Base-by-base conservation (phyloP, 2,888 invertebrate genomes). In the Euzophera pinguis region DNA sequence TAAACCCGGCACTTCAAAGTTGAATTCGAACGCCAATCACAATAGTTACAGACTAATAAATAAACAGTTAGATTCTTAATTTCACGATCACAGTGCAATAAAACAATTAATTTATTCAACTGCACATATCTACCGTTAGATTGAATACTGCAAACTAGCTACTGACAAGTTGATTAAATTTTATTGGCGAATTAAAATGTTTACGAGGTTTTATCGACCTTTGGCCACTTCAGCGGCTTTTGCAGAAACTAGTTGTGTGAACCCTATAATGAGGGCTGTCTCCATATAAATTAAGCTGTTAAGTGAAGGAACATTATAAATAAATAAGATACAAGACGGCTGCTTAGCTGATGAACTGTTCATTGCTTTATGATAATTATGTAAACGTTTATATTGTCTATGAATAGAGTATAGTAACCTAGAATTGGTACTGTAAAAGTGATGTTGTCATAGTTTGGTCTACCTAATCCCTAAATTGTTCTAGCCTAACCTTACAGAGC, bases 61-160 rank as follows among this genome's bases (percentile, higher is more conserved):
- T 38, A 38, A 13, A 13, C 12, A 14, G 14, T 14, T 38, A 3
- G 12, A 38, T 38, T 38, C 2, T 32, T 7, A 6, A 38, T 17
- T 69, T 69, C 67, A 54, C 8, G 8, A 6, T 29, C 29, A 17
- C 10, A 41, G 17, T 41, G 27, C 29, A 43, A 43, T 43, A 43
- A 43, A 29, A 43, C 13, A 13, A 43, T 29, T 43, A 17, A 43
- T 43, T 29, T 43, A 43, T 29, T 29, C 43, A 29, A 29, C 27
- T 12, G 29, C 29, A 13, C 29, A 27, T 12, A 27, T 13, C 3
- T 7, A 3, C 43, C 43, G 29, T 43, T 43, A 43, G 27, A 29
- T 43, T 43, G 27, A 43, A 27, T 43, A 8, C 43, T 13, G 29
- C 29, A 29, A 29, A 43, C 43, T 27, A 7, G 27, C 29, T 29